Base-by-base conservation (phyloP, 2,113 vertebrate species). In the Reinhardtius hippoglossoides region DNA sequence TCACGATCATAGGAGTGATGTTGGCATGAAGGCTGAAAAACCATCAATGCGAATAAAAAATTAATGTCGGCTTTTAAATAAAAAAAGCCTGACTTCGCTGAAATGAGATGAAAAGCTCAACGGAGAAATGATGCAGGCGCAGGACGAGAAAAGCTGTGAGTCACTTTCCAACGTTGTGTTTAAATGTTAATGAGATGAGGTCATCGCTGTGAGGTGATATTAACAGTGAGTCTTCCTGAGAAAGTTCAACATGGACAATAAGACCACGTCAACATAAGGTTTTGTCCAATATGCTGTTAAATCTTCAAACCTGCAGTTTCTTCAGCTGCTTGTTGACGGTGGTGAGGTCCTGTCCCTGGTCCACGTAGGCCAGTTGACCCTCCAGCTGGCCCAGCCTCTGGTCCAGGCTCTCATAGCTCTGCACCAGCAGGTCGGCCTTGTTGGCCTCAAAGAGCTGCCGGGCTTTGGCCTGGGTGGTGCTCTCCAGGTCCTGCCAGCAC, bases 401-500 rank as follows among this genome's bases (percentile, higher is more conserved):
- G 92, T 97, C 96, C 46, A 98, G 92, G 54, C 95, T 96, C 0
- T 91, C 84, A 3, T 96, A 98, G 87, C 95, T 97, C 90, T 97
- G 96, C 24, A 95, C 94, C 88, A 97, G 94, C 72, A 95, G 95
- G 86, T 97, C 95, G 0, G 96, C 95, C 80, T 95, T 95, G 86
- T 95, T 96, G 84, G 96, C 94, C 76, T 98, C 96, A 1, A 97
- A 96, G 58, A 98, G 96, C 90, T 97, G 96, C 31, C 93, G 92
- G 0, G 96, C 96, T 85, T 96, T 96, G 71, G 95, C 95, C 90
- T 97, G 96, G 0, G 97, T 96, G 67, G 94, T 95, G 88, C 93
- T 95, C 91, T 98, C 96, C 82, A 98, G 93, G 64, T 97, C 96
- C 0, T 91, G 92, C 97, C 96, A 98, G 86, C 96, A 97, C 86